Evolutionary conservation across 35 echinoderm and acorn worm species (phyloP), one percentile per base, ranked within the genome.

Genomic region (Apostichopus japonicus): DNA sequence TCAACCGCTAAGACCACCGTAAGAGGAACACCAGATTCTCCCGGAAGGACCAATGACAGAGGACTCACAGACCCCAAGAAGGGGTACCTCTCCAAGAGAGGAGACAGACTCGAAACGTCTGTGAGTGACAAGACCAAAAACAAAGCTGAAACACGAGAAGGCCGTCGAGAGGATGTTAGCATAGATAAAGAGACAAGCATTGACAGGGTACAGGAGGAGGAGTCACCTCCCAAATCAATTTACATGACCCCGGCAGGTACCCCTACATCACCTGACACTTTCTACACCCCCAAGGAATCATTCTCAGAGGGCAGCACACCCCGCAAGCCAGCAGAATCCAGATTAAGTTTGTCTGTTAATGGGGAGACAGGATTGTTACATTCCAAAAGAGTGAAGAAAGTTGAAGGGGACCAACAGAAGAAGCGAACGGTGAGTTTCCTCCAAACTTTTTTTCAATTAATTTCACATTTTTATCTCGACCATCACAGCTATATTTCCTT

Each of bases 371-470:
- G 81, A 10, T 57, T 84, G 81, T 84, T 84, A 84, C 81, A 84
- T 84, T 84, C 81, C 81, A 84, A 84, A 11, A 84, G 81, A 54
- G 56, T 58, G 55, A 57, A 55, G 56, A 58, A n/a, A 23, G 81
- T 84, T 84, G 81, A 84, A 84, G 81, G 81, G 81, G 81, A 84
- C 81, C 81, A 84, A 84, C 55, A 84, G 54, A 84, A 58, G 55
- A 84, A 84, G 15, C 56, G 56, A 84, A 58, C 56, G 8, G 81
- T 84, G 61, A 62, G 81, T 57, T 21, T 8, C 0, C 6, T 22
- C 8, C 22, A 57, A 23, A 6, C 54, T 84, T 61, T 61, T 61
- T 13, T 61, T 61, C 57, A 61, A 7, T 61, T 61, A 13, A 61
- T 61, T 61, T 13, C 67, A 72, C 13, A 2, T 72, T 72, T 72